These are phyloP conservation scores for Danionella cerebrum DNA, from an alignment of 2,113 vertebrate species.

Conservation along the genomic window DNA sequence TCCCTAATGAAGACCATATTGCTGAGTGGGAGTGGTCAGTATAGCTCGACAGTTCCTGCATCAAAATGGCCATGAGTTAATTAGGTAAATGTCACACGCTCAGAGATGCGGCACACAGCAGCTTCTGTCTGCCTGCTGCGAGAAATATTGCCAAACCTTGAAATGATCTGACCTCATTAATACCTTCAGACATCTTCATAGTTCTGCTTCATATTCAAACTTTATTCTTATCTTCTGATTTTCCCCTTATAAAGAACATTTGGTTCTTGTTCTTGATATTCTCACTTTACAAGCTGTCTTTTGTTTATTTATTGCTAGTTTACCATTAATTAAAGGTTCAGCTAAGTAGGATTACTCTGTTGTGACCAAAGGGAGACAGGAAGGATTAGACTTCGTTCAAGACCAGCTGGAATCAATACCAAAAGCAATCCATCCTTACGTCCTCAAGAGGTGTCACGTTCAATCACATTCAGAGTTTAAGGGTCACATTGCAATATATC, in stretches of 20 bases:
- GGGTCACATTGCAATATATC: background rate
- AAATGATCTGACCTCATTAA: slow-evolving; percentile 59
- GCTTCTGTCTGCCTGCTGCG: slow-evolving; percentile 38
- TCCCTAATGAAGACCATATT: slow-evolving; percentile 42
- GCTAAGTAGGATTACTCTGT: slow-evolving; percentile 23
- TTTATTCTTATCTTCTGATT: background rate
- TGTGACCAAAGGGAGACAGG: slow-evolving; percentile 10
- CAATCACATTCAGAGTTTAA: background rate
- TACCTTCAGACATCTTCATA: slow-evolving; percentile 50
- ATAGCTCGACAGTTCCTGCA: slow-evolving; percentile 5
- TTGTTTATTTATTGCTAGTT: slow-evolving; percentile 5
- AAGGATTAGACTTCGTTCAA: slow-evolving; percentile 30
- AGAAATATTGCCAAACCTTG: slow-evolving; percentile 53
- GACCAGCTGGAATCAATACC: slow-evolving; percentile 25
- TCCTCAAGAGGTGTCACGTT: background rate
- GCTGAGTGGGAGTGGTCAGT: slow-evolving; percentile 25
- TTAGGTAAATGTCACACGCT: slow-evolving; percentile 57
- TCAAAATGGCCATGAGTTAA: slow-evolving; percentile 48
- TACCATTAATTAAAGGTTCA: slow-evolving; percentile 23
- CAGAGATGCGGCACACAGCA: slow-evolving; percentile 39
- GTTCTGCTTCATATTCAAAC: slow-evolving; percentile 20
- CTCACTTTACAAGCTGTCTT: background rate
- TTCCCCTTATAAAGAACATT: slow-evolving; percentile 2
- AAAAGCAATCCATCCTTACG: slow-evolving; percentile 2
- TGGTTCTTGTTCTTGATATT: background rate